These are phyloP conservation scores for Trematocara marginatum DNA, from an alignment of 2,113 vertebrate genomes.

Conservation along the genomic window DNA sequence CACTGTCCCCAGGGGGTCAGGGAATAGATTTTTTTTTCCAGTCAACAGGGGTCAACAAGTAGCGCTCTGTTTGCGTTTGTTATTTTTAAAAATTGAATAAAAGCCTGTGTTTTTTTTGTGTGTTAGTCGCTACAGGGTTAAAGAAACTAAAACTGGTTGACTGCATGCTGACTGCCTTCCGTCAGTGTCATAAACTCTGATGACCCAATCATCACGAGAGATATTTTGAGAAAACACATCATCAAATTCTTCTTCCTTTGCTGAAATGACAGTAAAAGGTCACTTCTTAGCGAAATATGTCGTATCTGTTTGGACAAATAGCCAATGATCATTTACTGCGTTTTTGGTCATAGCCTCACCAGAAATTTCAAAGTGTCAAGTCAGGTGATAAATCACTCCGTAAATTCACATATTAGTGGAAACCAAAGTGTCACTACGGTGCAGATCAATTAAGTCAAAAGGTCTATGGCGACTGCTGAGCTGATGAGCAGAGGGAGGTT, in stretches of 20 bases:
- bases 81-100: background rate
- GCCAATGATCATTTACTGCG: background rate
- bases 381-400: background rate
- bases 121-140: background rate
- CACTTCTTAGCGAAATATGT: background rate
- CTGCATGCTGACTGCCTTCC: background rate
- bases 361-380: background rate
- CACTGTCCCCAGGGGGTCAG: background rate
- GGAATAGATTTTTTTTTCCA: background rate
- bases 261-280: background rate
- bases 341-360: background rate
- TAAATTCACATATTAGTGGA: background rate
- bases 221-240: background rate
- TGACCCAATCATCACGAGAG: background rate
- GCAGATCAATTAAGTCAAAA: conserved; percentile 36
- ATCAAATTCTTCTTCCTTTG: background rate
- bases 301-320: background rate
- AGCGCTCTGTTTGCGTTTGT: background rate
- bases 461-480: background rate
- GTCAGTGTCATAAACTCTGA: background rate
- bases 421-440: background rate
- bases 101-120: background rate
- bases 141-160: background rate
- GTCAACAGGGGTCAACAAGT: fast-evolving
- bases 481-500: conserved; percentile 29